Base-by-base conservation (phyloP, 2,797 vertebrate genomes). In the Molothrus ater region DNA sequence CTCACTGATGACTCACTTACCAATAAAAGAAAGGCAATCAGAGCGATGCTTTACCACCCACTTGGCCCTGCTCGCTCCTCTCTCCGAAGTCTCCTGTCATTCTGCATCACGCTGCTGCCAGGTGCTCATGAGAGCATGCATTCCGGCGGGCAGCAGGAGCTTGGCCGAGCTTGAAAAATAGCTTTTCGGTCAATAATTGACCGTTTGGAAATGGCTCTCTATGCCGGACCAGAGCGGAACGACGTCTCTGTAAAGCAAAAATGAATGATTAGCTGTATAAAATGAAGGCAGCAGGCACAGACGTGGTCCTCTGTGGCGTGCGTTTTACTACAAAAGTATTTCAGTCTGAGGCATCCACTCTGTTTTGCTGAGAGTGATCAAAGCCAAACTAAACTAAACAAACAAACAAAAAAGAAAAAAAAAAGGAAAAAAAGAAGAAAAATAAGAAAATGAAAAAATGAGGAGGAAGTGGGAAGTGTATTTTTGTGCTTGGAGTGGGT, bases 121-220 rank as follows among this genome's bases (percentile, higher is more conserved):
- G 72, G 86, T 68, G 86, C 68, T 60, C 28, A 1, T 29, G 24
- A 70, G 88, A 69, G 74, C 60, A 6, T 1, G 79, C 81, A 4
- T 66, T 50, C 78, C 88, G 10, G 54, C 28, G 42, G 10, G 75
- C 73, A 31, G 61, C 45, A 17, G 42, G 8, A 66, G 78, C 31
- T 47, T 8, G 74, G 68, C 38, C 47, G 61, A 29, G 72, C 75
- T 80, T 65, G 40, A 59, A 81, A 93, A 88, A 70, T 11, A 79
- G 66, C 40, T 83, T 25, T 81, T 74, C 42, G 18, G 85, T 88
- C 94, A 94, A 59, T 78, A 88, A 83, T 13, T 75, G 95, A 54
- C 90, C 21, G 32, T 28, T 63, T 42, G 80, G 70, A 87, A 85
- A 90, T 9, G 21, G 74, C 73, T 66, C 40, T 63, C 42, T 40